These are phyloP conservation scores for Crypturellus tataupa DNA, from an alignment of 2,797 vertebrate species.

Conservation along the genomic window DNA sequence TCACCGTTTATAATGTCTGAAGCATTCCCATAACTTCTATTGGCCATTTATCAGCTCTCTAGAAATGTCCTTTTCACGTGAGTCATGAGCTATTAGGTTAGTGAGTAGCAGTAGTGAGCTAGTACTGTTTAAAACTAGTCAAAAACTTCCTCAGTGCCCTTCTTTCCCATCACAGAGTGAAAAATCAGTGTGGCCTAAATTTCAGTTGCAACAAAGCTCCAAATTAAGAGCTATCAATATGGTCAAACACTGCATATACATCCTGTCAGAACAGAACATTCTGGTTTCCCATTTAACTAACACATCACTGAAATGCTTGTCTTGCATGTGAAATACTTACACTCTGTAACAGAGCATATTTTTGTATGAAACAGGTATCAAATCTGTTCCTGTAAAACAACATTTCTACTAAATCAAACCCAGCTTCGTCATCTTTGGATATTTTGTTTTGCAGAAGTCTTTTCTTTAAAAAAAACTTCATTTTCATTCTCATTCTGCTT, in stretches of 20 bases:
- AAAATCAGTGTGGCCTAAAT: not conserved
- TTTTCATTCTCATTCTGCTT: slow-evolving; percentile 11
- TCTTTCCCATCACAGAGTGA: not conserved
- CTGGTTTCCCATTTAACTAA: not conserved
- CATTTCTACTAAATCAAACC: slow-evolving; percentile 26
- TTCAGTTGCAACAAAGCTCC: not conserved
- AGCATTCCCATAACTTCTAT: not conserved
- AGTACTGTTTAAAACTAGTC: not conserved
- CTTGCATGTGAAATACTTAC: slow-evolving; percentile 11
- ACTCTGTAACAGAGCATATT: slow-evolving; percentile 3
- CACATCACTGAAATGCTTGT: slow-evolving; percentile 7
- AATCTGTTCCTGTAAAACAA: slow-evolving; percentile 31
- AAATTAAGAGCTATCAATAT: not conserved
- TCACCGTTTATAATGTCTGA: not conserved
- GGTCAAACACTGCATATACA: not conserved
- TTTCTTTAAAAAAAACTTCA: not conserved
- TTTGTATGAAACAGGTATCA: slow-evolving; percentile 23
- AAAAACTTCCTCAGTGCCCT: not conserved
- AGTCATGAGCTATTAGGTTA: not conserved
- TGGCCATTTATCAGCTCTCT: not conserved
- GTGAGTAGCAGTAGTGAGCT: too few species aligned
- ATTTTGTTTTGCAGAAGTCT: not conserved
- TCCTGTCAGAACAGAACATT: not conserved
- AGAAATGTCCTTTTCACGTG: not conserved
- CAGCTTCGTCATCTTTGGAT: not conserved